Evolutionary conservation across 2,797 vertebrate genomes (phyloP).

Genomic region (Cryptoblepharus egeriae): DNA sequence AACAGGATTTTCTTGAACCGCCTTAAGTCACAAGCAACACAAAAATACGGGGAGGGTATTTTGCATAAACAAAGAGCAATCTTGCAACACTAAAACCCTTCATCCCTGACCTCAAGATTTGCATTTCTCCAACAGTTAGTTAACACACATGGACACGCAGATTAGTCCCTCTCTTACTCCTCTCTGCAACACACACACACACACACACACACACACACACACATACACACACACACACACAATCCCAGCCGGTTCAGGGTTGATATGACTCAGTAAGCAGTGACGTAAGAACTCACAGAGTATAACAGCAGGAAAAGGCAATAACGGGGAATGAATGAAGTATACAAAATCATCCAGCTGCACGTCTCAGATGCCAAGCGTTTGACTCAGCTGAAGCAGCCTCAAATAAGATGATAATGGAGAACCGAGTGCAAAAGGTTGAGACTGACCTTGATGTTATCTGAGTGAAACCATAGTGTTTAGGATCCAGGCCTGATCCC

Average conservation of each 20-base stretch:
- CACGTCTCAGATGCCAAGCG: not conserved
- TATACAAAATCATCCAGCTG: not conserved
- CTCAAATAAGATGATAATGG: not conserved
- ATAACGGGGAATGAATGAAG: not conserved
- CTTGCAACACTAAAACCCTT: not conserved
- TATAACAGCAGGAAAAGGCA: not conserved
- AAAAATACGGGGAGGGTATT: not conserved
- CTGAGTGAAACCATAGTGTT: not conserved
- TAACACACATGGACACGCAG: too few relatives aligned
- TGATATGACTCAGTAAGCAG: conserved; percentile 16
- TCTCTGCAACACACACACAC: too few relatives aligned
- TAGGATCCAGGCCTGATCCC: too few relatives aligned
- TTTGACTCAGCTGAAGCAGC: not conserved
- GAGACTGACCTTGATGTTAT: not conserved
- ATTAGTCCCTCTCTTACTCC: not conserved
- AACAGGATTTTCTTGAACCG: too few relatives aligned
- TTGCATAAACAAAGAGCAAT: not conserved
- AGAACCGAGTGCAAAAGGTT: not conserved
- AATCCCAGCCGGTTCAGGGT: not conserved
- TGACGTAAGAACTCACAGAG: not conserved
- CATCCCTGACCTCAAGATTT: not conserved
- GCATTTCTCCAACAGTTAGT: not conserved
- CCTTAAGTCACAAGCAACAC: not conserved
- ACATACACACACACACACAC: too few relatives aligned
- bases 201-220: too few relatives aligned